phyloP scores from a whole-genome alignment of 1,140 invertebrate species.

The Frieseomelitta varia region DNA sequence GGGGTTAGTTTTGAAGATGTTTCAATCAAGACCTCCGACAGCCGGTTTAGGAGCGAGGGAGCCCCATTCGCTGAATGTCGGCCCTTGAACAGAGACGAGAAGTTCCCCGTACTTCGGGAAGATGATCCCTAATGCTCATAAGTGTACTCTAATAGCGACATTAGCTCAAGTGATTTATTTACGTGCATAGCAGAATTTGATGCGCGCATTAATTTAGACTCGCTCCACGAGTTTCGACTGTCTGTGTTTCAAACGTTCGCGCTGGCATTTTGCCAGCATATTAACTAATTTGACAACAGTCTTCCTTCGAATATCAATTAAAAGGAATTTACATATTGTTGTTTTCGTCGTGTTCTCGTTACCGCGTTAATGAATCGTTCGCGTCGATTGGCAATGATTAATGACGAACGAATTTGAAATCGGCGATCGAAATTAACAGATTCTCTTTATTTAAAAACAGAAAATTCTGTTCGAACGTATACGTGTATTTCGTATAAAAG shows the following conservation, averaged over 20 bases:
- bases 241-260: neutral
- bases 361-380: neutral
- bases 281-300: neutral
- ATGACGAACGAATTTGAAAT: neutral
- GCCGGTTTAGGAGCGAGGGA: slow-evolving; percentile 15
- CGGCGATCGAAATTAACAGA: too few species aligned
- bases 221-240: neutral
- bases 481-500: too few species aligned
- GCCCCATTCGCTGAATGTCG: slow-evolving; percentile 14
- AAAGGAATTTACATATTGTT: neutral
- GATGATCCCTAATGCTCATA: slow-evolving; percentile 42
- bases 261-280: neutral
- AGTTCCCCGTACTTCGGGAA: slow-evolving; percentile 22
- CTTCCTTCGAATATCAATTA: neutral
- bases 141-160: slow-evolving; percentile 49
- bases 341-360: neutral
- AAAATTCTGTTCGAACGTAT: too few species aligned
- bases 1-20: slow-evolving; percentile 51
- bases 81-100: slow-evolving; percentile 28
- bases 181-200: slow-evolving; percentile 12
- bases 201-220: slow-evolving; percentile 6
- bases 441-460: too few species aligned
- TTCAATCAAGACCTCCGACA: slow-evolving; percentile 49
- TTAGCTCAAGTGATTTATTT: slow-evolving; percentile 47
- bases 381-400: neutral